phyloP scores from a whole-genome alignment of 2,797 vertebrate genomes.

The Morelia viridis region DNA sequence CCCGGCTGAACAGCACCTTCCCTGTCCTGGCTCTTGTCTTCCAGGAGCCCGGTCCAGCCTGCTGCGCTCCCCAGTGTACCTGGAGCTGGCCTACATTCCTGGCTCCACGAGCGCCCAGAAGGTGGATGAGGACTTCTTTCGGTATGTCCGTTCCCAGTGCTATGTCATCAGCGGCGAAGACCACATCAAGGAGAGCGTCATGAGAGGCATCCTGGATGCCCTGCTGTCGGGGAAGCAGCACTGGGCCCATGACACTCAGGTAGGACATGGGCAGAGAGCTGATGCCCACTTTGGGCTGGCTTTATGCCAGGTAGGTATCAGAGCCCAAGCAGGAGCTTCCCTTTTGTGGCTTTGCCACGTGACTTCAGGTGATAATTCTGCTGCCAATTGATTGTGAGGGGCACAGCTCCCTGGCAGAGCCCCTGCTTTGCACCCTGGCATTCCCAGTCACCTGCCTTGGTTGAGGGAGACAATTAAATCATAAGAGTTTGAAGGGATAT shows the following conservation, averaged over 20 bases:
- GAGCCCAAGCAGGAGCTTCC: too few relatives aligned
- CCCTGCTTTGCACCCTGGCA: too few relatives aligned
- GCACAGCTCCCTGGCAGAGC: too few relatives aligned
- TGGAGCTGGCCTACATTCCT: slow-evolving; percentile 92
- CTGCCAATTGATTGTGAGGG: background rate
- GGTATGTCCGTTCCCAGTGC: slow-evolving; percentile 80
- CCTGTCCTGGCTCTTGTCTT: background rate
- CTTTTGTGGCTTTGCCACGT: too few relatives aligned
- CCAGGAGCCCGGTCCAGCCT: background rate
- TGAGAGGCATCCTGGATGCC: slow-evolving; percentile 83
- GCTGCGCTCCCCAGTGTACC: slow-evolving; percentile 70
- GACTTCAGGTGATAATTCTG: background rate
- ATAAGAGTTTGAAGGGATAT: background rate
- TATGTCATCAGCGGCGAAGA: slow-evolving; percentile 91
- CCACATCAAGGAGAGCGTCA: slow-evolving; percentile 76
- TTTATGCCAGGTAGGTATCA: too few relatives aligned
- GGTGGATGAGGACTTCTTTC: slow-evolving; percentile 84
- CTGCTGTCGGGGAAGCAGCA: slow-evolving; percentile 83
- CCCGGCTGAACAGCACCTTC: background rate
- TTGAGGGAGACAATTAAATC: too few relatives aligned
- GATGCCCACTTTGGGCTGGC: too few relatives aligned
- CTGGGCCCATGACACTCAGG: slow-evolving; percentile 84
- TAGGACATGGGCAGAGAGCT: slow-evolving; percentile 41
- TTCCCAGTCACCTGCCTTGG: too few relatives aligned
- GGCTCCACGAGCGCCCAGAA: slow-evolving; percentile 77